These are phyloP conservation scores for Bombus impatiens DNA, from an alignment of 1,140 invertebrate genomes.

Conservation along the genomic window DNA sequence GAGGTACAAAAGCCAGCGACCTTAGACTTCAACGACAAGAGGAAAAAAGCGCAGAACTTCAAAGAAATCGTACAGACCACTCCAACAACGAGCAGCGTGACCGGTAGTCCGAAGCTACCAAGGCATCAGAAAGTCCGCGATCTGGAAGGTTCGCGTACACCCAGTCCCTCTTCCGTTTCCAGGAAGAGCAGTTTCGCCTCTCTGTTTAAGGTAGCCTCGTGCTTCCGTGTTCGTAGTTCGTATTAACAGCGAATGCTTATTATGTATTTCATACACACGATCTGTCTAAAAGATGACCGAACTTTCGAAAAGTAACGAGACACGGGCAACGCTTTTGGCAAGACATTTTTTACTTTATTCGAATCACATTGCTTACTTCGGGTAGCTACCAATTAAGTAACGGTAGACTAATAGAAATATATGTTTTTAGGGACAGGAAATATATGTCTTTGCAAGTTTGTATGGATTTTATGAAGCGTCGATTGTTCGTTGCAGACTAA, in stretches of 20 bases:
- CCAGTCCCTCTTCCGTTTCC: constrained; percentile 85
- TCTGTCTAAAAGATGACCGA: neutral
- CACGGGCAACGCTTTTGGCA: too few species aligned
- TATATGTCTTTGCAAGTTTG: too few species aligned
- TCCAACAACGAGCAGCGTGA: constrained; percentile 66
- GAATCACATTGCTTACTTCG: too few species aligned
- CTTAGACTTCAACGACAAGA: constrained; percentile 76
- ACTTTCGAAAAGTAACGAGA: neutral
- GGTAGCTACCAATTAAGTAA: too few species aligned
- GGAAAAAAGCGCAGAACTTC: constrained; percentile 75
- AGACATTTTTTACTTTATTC: too few species aligned
- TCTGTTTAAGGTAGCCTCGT: constrained; percentile 87
- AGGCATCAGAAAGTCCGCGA: constrained; percentile 81
- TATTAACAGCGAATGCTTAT: neutral
- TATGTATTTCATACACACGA: neutral
- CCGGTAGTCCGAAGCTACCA: constrained; percentile 75
- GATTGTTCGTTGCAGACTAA: too few species aligned
- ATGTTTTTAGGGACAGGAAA: too few species aligned
- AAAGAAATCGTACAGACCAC: constrained; percentile 75
- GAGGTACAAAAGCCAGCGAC: constrained; percentile 78
- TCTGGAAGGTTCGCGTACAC: constrained; percentile 80
- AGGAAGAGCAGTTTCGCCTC: constrained; percentile 91
- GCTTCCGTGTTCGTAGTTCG: constrained; percentile 16
- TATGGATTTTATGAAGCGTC: too few species aligned
- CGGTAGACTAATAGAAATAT: too few species aligned